These are phyloP conservation scores for Zophobas morio DNA, from an alignment of 1,140 invertebrate genomes.

Conservation along the genomic window DNA sequence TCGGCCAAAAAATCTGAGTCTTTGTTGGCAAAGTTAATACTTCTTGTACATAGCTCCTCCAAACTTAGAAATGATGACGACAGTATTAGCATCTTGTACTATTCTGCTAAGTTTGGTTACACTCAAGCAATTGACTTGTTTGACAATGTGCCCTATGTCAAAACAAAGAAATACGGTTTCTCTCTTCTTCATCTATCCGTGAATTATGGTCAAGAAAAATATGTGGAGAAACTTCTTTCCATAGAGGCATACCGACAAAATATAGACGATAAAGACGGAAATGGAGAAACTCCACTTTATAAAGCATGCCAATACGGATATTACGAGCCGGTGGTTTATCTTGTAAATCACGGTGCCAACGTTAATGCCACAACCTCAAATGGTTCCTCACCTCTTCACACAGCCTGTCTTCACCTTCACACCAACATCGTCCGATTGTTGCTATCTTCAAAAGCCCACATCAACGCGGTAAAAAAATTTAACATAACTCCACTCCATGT, in stretches of 20 bases:
- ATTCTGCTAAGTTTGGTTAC: slow-evolving; percentile 13
- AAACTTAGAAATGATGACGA: background rate
- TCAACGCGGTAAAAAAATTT: too few relatives aligned
- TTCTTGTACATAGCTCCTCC: background rate
- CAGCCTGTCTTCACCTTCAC: too few relatives aligned
- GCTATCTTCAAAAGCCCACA: too few relatives aligned
- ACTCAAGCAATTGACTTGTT: slow-evolving; percentile 1
- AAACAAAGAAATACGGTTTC: background rate
- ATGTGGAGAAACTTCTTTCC: background rate
- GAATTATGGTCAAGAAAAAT: slow-evolving; percentile 16
- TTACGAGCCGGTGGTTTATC: too few relatives aligned
- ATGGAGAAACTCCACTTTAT: slow-evolving; percentile 25
- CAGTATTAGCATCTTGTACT: slow-evolving; percentile 1
- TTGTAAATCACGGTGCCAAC: background rate
- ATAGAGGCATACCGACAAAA: background rate
- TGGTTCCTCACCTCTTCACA: slow-evolving; percentile 22
- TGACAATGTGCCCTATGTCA: background rate
- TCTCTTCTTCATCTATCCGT: slow-evolving; percentile 9
- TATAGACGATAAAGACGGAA: slow-evolving; percentile 26
- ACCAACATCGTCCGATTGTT: too few relatives aligned
- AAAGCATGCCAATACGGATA: too few relatives aligned
- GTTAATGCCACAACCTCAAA: background rate
- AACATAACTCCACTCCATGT: background rate
- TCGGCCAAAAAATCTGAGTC: background rate
- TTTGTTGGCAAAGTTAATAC: background rate